Percentiles rank a stretch among this genome's conserved stretches.
These are phyloP conservation scores for Stichopus chloronotus DNA, from an alignment of 35 echinoderm and acorn worm species.

Conservation along the genomic window DNA sequence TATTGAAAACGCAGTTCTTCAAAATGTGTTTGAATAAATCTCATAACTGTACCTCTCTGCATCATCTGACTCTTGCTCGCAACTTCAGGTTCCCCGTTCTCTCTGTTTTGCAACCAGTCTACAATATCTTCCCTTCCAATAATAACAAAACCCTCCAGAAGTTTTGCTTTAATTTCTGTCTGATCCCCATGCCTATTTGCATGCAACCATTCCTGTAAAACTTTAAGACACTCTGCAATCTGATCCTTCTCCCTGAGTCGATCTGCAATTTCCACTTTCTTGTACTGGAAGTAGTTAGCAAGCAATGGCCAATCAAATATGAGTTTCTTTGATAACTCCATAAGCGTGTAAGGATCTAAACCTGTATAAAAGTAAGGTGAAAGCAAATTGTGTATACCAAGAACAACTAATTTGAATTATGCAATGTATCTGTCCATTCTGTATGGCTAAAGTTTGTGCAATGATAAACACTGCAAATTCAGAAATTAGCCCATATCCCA, in stretches of 20 bases:
- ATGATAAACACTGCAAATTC: no score
- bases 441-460: no score
- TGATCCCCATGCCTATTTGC: background rate
- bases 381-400: no score
- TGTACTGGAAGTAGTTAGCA: background rate
- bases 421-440: no score
- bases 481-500: no score
- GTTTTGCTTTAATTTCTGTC: background rate
- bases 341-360: no score
- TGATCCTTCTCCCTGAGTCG: background rate
- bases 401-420: no score
- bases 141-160: constrained; percentile 3
- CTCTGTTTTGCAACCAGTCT: background rate
- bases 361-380: no score
- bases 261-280: background rate
- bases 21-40: no score
- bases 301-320: background rate
- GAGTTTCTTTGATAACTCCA: background rate
- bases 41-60: background rate
- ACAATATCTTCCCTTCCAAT: background rate
- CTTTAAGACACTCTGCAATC: background rate
- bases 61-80: background rate
- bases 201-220: background rate
- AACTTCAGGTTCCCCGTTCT: background rate
- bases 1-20: no score